Evolutionary conservation across 2,113 vertebrate species (phyloP), one percentile per base, ranked within the genome.

Genomic region (Antechinus stuartii): DNA sequence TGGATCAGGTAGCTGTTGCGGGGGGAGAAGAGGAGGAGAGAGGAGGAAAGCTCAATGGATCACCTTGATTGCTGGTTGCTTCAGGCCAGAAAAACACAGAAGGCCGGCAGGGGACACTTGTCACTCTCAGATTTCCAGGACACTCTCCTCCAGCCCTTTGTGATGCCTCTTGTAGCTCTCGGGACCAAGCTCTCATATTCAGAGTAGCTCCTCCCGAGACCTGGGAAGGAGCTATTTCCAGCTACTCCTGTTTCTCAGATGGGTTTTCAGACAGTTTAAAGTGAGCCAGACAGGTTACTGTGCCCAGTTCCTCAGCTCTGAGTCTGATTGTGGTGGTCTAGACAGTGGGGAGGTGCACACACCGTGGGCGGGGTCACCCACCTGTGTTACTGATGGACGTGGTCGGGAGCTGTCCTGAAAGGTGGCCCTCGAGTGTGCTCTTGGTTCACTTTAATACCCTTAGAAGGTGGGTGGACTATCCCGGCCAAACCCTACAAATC

Each of bases 301-400:
- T 55, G 49, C 91, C 54, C 92, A 84, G 90, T 90, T 57, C 94
- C 90, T 93, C 92, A 93, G 91, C 91, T 92, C 95, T 91, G 89
- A 94, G 47, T 30, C 46, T 23, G 91, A 3, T 94, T 93, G 68
- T n/a, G 50, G 27, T 76, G 68, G n/a, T 6, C n/a, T 22, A 42
- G 68, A 50, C 47, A 49, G 52, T 22, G 16, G 35, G 25, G 90
- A n/a, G 6, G 11, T 46, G 7, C n/a, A 30, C 27, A 8, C 2
- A 2, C 3, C 26, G 0, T 68, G 30, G 57, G 3, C 35, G 52
- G 23, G 7, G 6, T n/a, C 53, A 26, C 0, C 54, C 10, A 0
- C 25, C 22, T 2, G 42, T 90, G 50, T n/a, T 94, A 47, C 91
- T 4, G 3, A 16, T 9, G 23, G 54, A 90, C 46, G 94, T 68